phyloP scores from a whole-genome alignment of 1,140 invertebrate species.

The Camponotus pennsylvanicus region DNA sequence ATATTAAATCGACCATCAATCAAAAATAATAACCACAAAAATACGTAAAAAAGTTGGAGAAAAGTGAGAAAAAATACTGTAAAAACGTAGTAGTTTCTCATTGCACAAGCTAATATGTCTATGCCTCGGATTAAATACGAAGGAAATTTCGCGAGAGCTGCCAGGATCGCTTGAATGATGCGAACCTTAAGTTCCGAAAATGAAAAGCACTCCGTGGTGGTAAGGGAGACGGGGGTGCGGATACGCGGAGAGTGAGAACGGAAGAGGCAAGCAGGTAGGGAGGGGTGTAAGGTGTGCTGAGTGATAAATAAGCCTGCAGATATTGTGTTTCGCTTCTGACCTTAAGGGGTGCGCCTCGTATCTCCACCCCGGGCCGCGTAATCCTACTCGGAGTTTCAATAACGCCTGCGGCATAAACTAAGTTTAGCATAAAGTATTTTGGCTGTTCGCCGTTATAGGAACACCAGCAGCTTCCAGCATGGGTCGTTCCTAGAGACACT shows the following conservation, averaged over 20 bases:
- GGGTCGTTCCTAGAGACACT: conserved; percentile 47
- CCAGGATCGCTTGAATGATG: conserved; percentile 54
- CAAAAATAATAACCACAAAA: conserved; percentile 35
- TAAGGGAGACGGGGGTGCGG: conserved; percentile 25
- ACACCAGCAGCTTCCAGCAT: conserved; percentile 48
- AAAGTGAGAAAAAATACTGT: conserved; percentile 6
- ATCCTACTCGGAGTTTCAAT: conserved; percentile 75
- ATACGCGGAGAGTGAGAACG: background rate
- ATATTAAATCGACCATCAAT: conserved; percentile 6
- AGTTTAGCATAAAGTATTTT: conserved; percentile 77
- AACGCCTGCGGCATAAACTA: conserved; percentile 75
- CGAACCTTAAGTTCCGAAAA: conserved; percentile 56
- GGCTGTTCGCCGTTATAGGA: conserved; percentile 51
- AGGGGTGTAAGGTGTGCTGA: conserved; percentile 43
- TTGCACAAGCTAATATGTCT: conserved; percentile 38
- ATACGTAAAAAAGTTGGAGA: conserved; percentile 15
- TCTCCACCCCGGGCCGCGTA: conserved; percentile 64
- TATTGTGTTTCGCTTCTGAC: conserved; percentile 75
- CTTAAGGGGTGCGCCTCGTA: conserved; percentile 69
- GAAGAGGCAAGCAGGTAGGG: background rate
- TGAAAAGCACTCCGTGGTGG: conserved; percentile 47
- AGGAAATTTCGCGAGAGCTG: conserved; percentile 49
- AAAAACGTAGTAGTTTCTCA: conserved; percentile 37
- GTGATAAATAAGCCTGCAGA: conserved; percentile 77
- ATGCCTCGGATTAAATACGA: conserved; percentile 43